Evolutionary conservation across 2,113 vertebrate species (phyloP).

Genomic region (Peromyscus polionotus): DNA sequence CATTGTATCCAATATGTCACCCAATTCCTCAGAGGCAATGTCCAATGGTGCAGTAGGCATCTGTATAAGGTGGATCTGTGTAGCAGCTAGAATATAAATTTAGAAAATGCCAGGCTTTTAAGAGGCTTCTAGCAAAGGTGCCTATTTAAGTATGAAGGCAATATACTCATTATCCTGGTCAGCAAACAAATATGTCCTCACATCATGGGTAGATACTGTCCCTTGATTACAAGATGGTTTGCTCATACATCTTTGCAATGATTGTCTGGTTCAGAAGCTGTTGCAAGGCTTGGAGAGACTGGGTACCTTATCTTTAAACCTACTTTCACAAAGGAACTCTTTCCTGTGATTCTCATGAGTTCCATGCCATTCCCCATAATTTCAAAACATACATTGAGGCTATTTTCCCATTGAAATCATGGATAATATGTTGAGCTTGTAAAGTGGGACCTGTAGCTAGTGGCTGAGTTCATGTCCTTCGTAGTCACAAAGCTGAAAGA

Average conservation of each 20-base stretch:
- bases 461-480: background rate
- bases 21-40: background rate
- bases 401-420: background rate
- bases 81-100: background rate
- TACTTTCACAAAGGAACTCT: background rate
- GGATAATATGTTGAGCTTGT: background rate
- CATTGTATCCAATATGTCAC: background rate
- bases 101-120: conserved; percentile 23
- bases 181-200: conserved; percentile 13
- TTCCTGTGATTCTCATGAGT: background rate
- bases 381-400: background rate
- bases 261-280: background rate
- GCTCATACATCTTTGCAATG: background rate
- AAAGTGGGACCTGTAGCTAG: background rate
- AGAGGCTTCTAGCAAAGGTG: conserved; percentile 15
- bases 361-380: background rate
- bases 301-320: background rate
- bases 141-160: background rate
- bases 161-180: background rate
- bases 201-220: background rate
- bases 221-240: conserved; percentile 15
- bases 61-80: background rate
- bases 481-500: background rate
- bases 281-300: background rate
- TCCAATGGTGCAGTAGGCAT: background rate